These are phyloP conservation scores for Sebastes nivosus DNA, from an alignment of 2,797 vertebrate species.

Conservation along the genomic window DNA sequence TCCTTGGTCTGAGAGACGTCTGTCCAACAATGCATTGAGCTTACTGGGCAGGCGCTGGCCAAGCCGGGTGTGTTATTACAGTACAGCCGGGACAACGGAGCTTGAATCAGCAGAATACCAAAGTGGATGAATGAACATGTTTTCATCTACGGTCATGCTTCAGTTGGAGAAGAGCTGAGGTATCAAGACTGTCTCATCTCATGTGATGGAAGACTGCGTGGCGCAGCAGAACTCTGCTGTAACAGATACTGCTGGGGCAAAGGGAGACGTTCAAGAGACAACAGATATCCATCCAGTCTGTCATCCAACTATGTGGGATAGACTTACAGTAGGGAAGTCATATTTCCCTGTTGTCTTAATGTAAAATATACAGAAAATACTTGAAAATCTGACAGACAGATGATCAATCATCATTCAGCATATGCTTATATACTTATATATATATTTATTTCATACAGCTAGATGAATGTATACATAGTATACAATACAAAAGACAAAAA, in stretches of 20 bases:
- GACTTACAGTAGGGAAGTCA: not conserved
- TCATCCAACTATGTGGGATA: not conserved
- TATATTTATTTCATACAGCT: slow-evolving; percentile 71
- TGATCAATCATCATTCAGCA: slow-evolving; percentile 35
- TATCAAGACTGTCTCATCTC: slow-evolving; percentile 47
- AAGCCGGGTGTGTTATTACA: slow-evolving; percentile 57
- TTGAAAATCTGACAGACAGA: not conserved
- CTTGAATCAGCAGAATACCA: slow-evolving; percentile 74
- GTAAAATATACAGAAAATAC: not conserved
- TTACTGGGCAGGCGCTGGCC: slow-evolving; percentile 41
- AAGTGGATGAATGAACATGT: slow-evolving; percentile 62
- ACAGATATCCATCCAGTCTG: not conserved
- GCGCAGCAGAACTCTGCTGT: slow-evolving; percentile 35
- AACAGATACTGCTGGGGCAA: slow-evolving; percentile 31
- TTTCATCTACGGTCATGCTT: slow-evolving; percentile 48
- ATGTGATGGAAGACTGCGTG: slow-evolving; percentile 35
- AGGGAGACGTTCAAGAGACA: not conserved
- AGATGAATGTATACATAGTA: slow-evolving; percentile 93
- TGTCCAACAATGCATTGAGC: slow-evolving; percentile 46
- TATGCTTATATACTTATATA: slow-evolving; percentile 24
- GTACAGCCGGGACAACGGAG: slow-evolving; percentile 38
- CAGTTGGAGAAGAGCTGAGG: slow-evolving; percentile 44
- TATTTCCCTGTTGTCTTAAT: not conserved
- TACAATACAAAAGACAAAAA: slow-evolving; percentile 84
- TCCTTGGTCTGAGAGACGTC: slow-evolving; percentile 32